Percentiles rank a stretch among this genome's conserved stretches.
These are phyloP conservation scores for Ailuropoda melanoleuca DNA, from an alignment of 2,113 vertebrate species.

Conservation along the genomic window DNA sequence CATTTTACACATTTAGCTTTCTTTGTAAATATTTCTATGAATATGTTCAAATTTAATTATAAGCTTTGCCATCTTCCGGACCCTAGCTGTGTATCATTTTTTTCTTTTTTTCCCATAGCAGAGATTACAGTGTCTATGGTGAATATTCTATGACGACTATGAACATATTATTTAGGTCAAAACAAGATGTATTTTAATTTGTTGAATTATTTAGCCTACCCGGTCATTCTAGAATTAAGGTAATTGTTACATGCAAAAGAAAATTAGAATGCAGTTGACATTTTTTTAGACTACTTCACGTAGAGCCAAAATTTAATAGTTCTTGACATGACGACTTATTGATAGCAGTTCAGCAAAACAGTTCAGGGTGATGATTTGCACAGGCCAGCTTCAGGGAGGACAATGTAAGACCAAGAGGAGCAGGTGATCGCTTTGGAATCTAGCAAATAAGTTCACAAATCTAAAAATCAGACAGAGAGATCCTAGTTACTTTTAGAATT, in stretches of 20 bases:
- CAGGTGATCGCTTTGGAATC: neutral
- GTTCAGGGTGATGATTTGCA: neutral
- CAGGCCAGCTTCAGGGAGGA: neutral
- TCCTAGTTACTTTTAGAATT: neutral
- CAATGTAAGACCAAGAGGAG: neutral
- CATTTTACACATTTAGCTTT: neutral
- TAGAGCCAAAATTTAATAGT: neutral
- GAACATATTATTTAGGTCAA: neutral
- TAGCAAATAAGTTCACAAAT: neutral
- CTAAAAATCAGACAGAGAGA: neutral
- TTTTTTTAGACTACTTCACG: neutral
- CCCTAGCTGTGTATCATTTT: neutral
- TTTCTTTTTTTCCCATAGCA: neutral
- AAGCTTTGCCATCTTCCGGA: neutral
- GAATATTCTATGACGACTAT: neutral
- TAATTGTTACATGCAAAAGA: neutral
- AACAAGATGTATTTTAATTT: neutral
- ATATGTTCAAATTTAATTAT: neutral
- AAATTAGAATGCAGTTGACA: neutral
- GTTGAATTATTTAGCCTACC: neutral
- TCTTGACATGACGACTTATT: neutral
- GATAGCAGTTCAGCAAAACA: neutral
- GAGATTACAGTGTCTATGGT: neutral
- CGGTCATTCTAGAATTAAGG: neutral
- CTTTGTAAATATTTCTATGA: neutral